Conservation (phyloP, 2,797 vertebrate genomes). For the Vireo griseus region DNA sequence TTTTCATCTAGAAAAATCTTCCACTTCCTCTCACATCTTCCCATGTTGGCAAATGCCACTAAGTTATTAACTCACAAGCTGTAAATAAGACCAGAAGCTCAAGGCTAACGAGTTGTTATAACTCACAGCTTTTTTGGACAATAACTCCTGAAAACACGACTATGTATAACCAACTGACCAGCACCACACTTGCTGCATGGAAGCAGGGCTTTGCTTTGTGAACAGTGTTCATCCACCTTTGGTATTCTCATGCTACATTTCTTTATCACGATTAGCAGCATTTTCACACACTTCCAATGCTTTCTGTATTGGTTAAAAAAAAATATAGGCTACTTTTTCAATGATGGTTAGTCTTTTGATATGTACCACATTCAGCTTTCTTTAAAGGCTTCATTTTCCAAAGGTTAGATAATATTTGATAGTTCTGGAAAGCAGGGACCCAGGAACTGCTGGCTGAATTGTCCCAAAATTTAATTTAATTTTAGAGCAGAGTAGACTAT, state of each 20-base stretch:
- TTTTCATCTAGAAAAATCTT: not conserved
- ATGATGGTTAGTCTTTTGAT: not conserved
- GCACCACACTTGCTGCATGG: fast-evolving
- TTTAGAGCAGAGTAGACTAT: not conserved
- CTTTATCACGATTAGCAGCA: not conserved
- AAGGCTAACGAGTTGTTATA: not conserved
- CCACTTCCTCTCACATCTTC: not conserved
- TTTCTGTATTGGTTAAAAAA: not conserved
- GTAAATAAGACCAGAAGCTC: not conserved
- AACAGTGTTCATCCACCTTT: not conserved
- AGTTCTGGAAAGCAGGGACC: not conserved
- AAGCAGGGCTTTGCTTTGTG: not conserved
- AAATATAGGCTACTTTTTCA: not conserved
- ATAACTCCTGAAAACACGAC: not conserved
- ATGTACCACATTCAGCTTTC: not conserved
- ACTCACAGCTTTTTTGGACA: not conserved
- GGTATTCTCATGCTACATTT: not conserved
- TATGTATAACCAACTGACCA: not conserved
- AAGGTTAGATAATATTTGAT: not conserved
- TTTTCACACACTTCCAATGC: not conserved
- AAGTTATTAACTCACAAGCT: not conserved
- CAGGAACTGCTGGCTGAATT: not conserved
- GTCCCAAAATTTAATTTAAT: not conserved
- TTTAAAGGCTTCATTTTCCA: not conserved
- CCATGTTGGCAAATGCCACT: not conserved